Conservation (phyloP, 2,888 invertebrate genomes). For the Taphrorychus bicolor region DNA sequence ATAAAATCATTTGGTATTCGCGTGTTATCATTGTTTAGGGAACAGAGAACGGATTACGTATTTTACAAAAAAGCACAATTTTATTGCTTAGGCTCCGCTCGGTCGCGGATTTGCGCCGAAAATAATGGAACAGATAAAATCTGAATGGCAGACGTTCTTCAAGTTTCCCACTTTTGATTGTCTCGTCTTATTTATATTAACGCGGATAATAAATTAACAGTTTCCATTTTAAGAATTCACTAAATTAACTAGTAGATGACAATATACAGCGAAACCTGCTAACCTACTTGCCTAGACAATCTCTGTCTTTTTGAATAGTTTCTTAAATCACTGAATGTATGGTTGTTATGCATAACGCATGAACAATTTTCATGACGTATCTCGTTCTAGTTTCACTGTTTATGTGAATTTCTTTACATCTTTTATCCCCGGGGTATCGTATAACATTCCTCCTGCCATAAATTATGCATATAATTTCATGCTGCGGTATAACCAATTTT, state of each 20-base stretch:
- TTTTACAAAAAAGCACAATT: conserved; percentile 3
- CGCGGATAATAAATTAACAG: neutral
- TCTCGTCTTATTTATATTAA: neutral
- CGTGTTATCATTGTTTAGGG: neutral
- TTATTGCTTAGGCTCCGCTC: conserved; percentile 5
- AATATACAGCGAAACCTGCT: too few relatives aligned
- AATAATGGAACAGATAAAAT: conserved; percentile 12
- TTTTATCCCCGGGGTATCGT: conserved; percentile 1
- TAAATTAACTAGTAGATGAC: neutral
- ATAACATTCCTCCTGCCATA: neutral
- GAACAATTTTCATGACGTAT: neutral
- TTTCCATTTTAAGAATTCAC: neutral
- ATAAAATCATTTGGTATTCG: neutral
- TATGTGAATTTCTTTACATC: conserved; percentile 4
- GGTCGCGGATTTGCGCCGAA: neutral
- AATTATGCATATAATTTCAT: conserved; percentile 4
- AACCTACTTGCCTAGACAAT: too few relatives aligned
- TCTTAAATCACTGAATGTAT: too few relatives aligned
- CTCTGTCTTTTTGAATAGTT: too few relatives aligned
- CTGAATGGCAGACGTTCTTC: conserved; percentile 10
- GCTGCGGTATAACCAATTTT: conserved; percentile 4
- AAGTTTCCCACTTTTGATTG: conserved; percentile 3
- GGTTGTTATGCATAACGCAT: neutral
- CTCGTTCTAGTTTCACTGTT: neutral
- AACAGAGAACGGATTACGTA: neutral